Evolutionary conservation across 2,797 vertebrate genomes (phyloP).

Genomic region (Parotocinclus haroldoi): DNA sequence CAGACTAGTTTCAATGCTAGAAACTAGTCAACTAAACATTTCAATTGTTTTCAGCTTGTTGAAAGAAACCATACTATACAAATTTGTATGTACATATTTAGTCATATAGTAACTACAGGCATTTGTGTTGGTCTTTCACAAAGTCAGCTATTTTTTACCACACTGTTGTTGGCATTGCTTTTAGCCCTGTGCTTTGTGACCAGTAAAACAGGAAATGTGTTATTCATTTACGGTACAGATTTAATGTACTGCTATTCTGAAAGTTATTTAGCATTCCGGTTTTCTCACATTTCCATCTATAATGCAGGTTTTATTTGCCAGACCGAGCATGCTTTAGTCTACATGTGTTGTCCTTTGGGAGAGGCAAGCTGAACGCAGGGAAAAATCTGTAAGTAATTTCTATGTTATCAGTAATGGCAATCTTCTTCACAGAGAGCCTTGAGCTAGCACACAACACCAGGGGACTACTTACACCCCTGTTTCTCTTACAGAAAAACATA

Average conservation of each 20-base stretch:
- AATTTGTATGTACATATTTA: no score
- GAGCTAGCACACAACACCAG: slow-evolving; percentile 39
- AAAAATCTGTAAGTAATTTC: slow-evolving; percentile 75
- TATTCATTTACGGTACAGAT: neutral
- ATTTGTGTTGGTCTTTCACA: no score
- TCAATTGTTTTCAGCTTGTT: no score
- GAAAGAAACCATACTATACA: no score
- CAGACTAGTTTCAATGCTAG: no score
- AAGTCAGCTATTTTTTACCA: no score
- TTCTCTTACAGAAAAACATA: slow-evolving; percentile 48
- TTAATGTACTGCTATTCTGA: no score
- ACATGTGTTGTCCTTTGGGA: neutral
- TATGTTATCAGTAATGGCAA: slow-evolving; percentile 58
- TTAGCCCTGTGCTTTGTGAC: neutral
- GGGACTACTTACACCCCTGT: slow-evolving; percentile 47
- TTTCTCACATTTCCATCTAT: neutral
- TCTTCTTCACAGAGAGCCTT: slow-evolving; percentile 33
- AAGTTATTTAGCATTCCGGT: no score
- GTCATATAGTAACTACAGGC: no score
- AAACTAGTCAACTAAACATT: no score
- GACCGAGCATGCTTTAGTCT: slow-evolving; percentile 11
- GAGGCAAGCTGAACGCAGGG: slow-evolving; percentile 37
- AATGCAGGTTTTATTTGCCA: slow-evolving; percentile 4
- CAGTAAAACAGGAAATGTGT: neutral
- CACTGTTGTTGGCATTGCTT: no score